Evolutionary conservation across 30 jellyfish, hydroid and myxozoan genomes (phyloP), one percentile per base, ranked within the genome.

Genomic region (Chrysaora quinquecirrha): DNA sequence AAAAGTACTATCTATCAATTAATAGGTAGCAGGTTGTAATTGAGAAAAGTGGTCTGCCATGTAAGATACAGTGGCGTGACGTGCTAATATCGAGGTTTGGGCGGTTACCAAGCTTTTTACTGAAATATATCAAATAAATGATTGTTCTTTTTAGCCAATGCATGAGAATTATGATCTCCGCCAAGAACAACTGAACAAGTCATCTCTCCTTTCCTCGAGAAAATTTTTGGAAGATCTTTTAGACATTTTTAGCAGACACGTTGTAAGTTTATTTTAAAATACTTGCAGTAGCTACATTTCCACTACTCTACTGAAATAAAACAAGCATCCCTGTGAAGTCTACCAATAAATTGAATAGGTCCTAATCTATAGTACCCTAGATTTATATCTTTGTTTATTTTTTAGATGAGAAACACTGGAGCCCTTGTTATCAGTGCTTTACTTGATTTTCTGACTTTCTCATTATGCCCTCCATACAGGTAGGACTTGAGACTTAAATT

Each of bases 401-500:
- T 87, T 0, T 71, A 87, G 98, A 87, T 78, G 93, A 96, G 89
- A 9, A 92, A 79, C 25, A 89, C 99, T 28, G 99, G 99, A 9
- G 97, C 99, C 0, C 91, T 94, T 3, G 97, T 94, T 63, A 94
- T 94, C 56, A 77, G 96, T 82, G 97, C 97, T 30, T 48, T 94
- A 34, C 85, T 94, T 6, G 99, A 94, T 63, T 87, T 88, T 64
- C 81, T 94, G 38, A 94, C 97, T 38, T 94, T 88, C 75, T 88
- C 97, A 0, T 79, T 94, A 19, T 94, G 99, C 34, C 96, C 97
- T 1, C 99, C 99, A 3, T 94, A 94, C 85, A 87, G 97, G 99
- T 94, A 67, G 1, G 94, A 11, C 11, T 58, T 48, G 18, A 12
- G 18, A 14, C 3, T 28, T 70, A 28, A 34, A 28, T 28, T 27